phyloP scores from a whole-genome alignment of 2,113 vertebrate species.

The Sprattus sprattus region DNA sequence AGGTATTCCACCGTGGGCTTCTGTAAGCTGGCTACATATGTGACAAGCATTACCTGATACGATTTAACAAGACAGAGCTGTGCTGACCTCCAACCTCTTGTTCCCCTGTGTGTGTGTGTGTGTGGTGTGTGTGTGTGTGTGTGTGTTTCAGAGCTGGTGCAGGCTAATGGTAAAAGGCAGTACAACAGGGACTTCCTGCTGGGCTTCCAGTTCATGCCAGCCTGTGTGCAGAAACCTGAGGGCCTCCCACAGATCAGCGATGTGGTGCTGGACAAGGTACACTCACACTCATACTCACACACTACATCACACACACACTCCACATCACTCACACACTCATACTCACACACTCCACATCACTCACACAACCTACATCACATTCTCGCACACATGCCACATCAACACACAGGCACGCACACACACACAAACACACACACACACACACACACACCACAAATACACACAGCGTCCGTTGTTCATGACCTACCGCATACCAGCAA shows the following conservation, averaged over 20 bases:
- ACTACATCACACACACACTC: not conserved
- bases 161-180: slow-evolving; percentile 84
- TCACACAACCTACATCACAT: not conserved
- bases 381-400: not conserved
- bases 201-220: slow-evolving; percentile 92
- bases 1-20: not conserved
- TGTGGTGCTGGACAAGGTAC: slow-evolving; percentile 95
- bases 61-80: not conserved
- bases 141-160: slow-evolving; percentile 62
- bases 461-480: not conserved
- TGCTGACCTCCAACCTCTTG: not conserved
- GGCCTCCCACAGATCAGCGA: slow-evolving; percentile 94
- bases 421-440: not conserved
- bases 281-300: not conserved
- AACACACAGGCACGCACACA: not conserved
- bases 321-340: not conserved
- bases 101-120: not conserved
- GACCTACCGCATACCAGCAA: not conserved
- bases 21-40: not conserved
- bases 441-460: not conserved
- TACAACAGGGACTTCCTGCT: slow-evolving; percentile 89
- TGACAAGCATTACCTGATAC: not conserved
- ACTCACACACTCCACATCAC: not conserved
- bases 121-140: not conserved
- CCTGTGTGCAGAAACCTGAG: slow-evolving; percentile 90